Evolutionary conservation across 2,113 vertebrate genomes (phyloP).

Genomic region (Tringa solitaria): DNA sequence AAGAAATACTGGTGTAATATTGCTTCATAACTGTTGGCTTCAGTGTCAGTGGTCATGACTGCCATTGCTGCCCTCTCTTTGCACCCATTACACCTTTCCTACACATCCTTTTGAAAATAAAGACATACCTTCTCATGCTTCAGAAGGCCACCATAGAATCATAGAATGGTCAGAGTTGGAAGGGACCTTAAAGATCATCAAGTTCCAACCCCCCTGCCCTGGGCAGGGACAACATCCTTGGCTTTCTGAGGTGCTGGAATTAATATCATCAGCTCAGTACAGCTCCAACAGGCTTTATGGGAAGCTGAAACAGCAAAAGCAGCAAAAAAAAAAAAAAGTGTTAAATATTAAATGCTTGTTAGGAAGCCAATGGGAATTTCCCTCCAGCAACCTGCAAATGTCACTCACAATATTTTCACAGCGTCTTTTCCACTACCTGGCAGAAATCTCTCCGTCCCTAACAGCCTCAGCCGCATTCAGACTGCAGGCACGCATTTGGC

Average conservation of each 20-base stretch:
- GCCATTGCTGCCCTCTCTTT: neutral
- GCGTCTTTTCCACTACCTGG: neutral
- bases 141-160: neutral
- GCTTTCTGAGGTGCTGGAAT: neutral
- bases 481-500: neutral
- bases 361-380: neutral
- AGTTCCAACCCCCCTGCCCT: no score
- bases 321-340: neutral
- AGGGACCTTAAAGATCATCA: no score
- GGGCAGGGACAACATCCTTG: neutral
- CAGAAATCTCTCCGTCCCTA: neutral
- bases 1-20: neutral
- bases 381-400: neutral
- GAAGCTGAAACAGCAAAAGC: neutral
- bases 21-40: neutral
- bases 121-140: neutral
- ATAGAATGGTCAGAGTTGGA: no score
- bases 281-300: neutral
- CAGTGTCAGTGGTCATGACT: neutral
- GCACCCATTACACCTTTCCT: neutral
- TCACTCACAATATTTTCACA: neutral
- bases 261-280: neutral
- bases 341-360: constrained; percentile 2
- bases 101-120: neutral
- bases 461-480: neutral